Conservation (phyloP, 2,888 invertebrate genomes). For the Digitonthophagus gazella region DNA sequence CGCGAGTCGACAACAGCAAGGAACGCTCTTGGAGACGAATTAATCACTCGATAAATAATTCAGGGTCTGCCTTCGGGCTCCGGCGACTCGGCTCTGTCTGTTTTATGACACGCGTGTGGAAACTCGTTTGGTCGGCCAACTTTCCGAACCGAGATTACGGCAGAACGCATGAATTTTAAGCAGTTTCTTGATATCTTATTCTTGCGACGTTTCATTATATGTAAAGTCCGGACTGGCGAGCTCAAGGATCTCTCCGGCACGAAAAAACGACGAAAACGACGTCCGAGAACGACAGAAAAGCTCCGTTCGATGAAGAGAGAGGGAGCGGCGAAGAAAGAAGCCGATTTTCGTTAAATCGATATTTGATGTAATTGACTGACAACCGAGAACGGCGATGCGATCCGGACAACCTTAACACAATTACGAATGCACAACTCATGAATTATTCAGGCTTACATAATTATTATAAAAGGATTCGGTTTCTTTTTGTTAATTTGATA, state of each 20-base stretch:
- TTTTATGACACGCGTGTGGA: slow-evolving; percentile 27
- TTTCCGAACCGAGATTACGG: slow-evolving; percentile 34
- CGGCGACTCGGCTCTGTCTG: slow-evolving; percentile 18
- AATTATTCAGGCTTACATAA: background rate
- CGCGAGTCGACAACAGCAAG: background rate
- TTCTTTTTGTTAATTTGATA: background rate
- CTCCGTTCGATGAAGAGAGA: background rate
- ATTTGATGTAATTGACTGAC: background rate
- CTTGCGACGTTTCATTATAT: slow-evolving; percentile 36
- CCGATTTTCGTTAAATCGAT: background rate
- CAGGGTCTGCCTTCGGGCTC: slow-evolving; percentile 20
- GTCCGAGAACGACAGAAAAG: background rate
- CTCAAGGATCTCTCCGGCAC: background rate
- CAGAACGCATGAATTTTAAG: slow-evolving; percentile 38
- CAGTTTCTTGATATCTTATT: slow-evolving; percentile 39
- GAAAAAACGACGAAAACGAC: background rate
- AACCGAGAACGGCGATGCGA: background rate
- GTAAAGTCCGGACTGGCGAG: slow-evolving; percentile 15
- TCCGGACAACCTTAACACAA: background rate
- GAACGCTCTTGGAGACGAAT: slow-evolving; percentile 4
- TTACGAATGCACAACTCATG: background rate
- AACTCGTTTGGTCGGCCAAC: slow-evolving; percentile 32
- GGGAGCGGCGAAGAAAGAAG: background rate
- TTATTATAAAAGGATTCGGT: background rate
- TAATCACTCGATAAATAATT: slow-evolving; percentile 16